Evolutionary conservation across 2,888 invertebrate genomes (phyloP).

Genomic region (Lasioglossum vierecki): DNA sequence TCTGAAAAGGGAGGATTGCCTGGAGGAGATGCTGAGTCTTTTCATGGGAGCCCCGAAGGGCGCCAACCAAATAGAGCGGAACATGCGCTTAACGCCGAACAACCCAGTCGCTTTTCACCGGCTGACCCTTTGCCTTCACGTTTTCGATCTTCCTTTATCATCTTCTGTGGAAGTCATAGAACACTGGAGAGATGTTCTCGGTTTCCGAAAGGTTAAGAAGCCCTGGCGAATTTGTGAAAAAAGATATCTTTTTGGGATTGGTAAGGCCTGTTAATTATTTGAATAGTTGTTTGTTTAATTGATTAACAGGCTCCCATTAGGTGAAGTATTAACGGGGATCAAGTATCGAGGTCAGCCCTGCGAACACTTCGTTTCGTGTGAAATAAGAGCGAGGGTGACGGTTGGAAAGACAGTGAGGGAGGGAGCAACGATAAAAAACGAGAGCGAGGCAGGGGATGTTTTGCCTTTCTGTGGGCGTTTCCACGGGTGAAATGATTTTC

Average conservation of each 20-base stretch:
- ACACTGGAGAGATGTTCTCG: neutral
- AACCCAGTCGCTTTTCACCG: conserved; percentile 52
- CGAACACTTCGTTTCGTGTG: neutral
- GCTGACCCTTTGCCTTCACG: conserved; percentile 33
- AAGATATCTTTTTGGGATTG: no score
- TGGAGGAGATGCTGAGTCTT: conserved; percentile 51
- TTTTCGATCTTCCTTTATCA: conserved; percentile 26
- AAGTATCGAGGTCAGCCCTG: neutral
- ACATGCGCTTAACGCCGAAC: conserved; percentile 60
- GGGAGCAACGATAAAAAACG: neutral
- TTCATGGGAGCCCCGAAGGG: conserved; percentile 45
- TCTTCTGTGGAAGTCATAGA: neutral
- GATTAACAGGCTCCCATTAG: no score
- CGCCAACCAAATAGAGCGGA: conserved; percentile 58
- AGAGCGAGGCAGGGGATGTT: conserved; percentile 35
- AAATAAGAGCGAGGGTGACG: neutral
- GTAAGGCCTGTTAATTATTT: neutral
- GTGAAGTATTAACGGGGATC: neutral
- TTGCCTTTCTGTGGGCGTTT: conserved; percentile 47
- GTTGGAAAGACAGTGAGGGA: neutral
- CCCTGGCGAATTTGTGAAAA: neutral
- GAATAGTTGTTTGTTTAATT: neutral
- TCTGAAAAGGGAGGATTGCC: conserved; percentile 63
- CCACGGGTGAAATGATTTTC: conserved; percentile 55
- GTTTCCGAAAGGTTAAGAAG: neutral